Evolutionary conservation across 2,888 invertebrate species (phyloP), one percentile per base, ranked within the genome.

Genomic region (Asteroscopus sphinx): DNA sequence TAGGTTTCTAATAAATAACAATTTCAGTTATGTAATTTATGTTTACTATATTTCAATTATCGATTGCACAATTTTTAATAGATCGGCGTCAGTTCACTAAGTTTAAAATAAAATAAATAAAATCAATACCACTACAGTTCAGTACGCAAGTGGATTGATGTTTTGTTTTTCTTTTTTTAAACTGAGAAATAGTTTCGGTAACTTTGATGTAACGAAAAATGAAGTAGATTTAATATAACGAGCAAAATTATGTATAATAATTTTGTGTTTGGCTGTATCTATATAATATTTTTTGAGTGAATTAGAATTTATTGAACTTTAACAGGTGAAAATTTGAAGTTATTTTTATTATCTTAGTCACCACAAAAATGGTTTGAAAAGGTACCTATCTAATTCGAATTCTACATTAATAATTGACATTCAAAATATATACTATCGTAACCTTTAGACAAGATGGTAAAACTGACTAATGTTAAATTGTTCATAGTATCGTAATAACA

Each of bases 71-170:
- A 74, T 54, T 44, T n/a, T 33, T 40, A 56, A 48, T 46, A 47
- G 55, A 37, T 54, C 48, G 40, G 60, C 39, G 17, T 25, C 57
- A 58, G 42, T 60, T 37, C 37, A 57, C 49, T 26, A 46, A 40
- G 12, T 53, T 45, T 44, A 21, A 47, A 67, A 59, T 40, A 58
- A 73, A 73, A 65, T 39, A 64, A 58, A 51, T 44, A 7, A 39
- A 48, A 45, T 33, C 7, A 40, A 39, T 17, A 52, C 17, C 8
- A 47, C 30, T 48, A 64, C 68, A 68, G 57, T 60, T 42, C 47
- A 65, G 47, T 77, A 65, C 78, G 58, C 78, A 76, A 76, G 67
- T 59, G 17, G 60, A 61, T 16, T 56, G 36, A 25, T 7, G 7
- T 12, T 26, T 41, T 57, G 5, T 53, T 61, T 61, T 53, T 52